Conservation (phyloP, 1,140 invertebrate genomes). For the Bombus soroeensis region DNA sequence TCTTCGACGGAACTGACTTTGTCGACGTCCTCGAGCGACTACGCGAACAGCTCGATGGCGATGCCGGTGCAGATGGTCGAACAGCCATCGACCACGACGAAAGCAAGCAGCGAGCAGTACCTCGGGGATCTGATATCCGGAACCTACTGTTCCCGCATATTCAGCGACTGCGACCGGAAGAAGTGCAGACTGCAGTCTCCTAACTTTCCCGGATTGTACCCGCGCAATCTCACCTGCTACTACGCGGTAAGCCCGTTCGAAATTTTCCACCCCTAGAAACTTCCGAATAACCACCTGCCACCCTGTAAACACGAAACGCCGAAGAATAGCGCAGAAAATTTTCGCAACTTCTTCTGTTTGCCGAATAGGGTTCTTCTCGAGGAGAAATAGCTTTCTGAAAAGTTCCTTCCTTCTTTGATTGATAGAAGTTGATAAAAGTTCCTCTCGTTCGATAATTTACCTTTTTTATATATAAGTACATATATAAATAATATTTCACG, state of each 20-base stretch:
- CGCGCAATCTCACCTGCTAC: conserved; percentile 94
- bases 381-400: background rate
- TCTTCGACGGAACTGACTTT: conserved; percentile 46
- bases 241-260: conserved; percentile 86
- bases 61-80: conserved; percentile 75
- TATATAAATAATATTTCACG: background rate
- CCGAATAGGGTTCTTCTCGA: background rate
- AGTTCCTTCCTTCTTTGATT: background rate
- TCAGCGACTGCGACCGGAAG: conserved; percentile 94
- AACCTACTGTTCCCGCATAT: conserved; percentile 94
- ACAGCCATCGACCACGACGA: conserved; percentile 71
- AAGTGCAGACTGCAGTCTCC: conserved; percentile 94
- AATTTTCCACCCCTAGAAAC: background rate
- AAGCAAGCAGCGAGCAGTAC: conserved; percentile 85
- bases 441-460: background rate
- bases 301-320: background rate
- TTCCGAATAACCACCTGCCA: background rate
- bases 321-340: background rate
- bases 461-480: too few relatives aligned
- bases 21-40: conserved; percentile 59
- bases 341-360: background rate
- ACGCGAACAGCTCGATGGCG: conserved; percentile 75
- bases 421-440: background rate
- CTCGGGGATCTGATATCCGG: conserved; percentile 93
- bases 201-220: conserved; percentile 95